Percentiles rank a stretch among this genome's conserved stretches.
phyloP scores from a whole-genome alignment of 2,888 invertebrate genomes.

The Pycnomerus fuliginosus region DNA sequence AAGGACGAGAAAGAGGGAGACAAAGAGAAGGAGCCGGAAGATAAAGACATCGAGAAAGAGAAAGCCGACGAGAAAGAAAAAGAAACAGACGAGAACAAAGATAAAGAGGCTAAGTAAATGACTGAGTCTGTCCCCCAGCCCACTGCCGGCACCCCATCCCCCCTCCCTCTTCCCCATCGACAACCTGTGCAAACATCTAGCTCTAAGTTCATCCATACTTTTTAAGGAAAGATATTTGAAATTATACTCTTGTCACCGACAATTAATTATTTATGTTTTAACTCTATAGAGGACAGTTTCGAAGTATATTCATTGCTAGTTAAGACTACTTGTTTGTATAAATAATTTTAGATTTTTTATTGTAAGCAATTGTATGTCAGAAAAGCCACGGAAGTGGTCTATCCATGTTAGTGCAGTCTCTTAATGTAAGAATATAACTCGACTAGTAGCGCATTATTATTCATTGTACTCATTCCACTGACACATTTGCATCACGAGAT shows the following conservation, averaged over 20 bases:
- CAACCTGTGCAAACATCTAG: slow-evolving; percentile 49
- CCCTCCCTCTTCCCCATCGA: slow-evolving; percentile 22
- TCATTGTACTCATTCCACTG: slow-evolving; percentile 51
- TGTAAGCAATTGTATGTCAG: slow-evolving; percentile 51
- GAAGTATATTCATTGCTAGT: slow-evolving; percentile 50
- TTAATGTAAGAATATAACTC: slow-evolving; percentile 45
- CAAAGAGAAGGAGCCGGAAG: slow-evolving; percentile 64
- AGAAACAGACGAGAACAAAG: slow-evolving; percentile 69
- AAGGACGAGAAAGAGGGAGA: slow-evolving; percentile 76
- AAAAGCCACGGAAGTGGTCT: slow-evolving; percentile 35
- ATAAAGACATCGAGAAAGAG: slow-evolving; percentile 68
- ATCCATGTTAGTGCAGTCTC: slow-evolving; percentile 52
- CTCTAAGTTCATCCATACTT: slow-evolving; percentile 46
- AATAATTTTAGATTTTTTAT: slow-evolving; percentile 53
- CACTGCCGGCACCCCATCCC: slow-evolving; percentile 41
- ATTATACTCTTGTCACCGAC: slow-evolving; percentile 39
- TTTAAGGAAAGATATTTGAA: slow-evolving; percentile 13
- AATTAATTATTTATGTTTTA: slow-evolving; percentile 45
- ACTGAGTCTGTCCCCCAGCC: slow-evolving; percentile 30
- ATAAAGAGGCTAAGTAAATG: slow-evolving; percentile 60
- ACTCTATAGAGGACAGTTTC: slow-evolving; percentile 44
- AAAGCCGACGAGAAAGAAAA: slow-evolving; percentile 60
- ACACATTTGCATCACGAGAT: slow-evolving; percentile 47
- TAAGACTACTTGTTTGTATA: slow-evolving; percentile 54
- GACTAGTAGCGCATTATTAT: slow-evolving; percentile 49